phyloP scores from a whole-genome alignment of 2,113 vertebrate species.

The Apodemus speciosus region DNA sequence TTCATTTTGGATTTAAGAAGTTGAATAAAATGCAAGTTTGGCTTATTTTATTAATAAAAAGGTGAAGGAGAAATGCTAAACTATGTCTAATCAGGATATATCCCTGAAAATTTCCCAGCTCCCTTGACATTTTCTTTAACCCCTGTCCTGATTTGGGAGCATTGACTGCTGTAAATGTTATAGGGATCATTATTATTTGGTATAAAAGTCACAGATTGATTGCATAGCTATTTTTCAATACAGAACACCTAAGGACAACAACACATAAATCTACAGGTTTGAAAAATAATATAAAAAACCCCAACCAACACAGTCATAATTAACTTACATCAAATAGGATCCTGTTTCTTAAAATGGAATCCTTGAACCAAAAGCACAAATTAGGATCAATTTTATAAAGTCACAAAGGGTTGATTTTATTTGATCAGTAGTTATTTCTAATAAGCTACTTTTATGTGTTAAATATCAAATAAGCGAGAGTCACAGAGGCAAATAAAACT shows the following conservation, averaged over 20 bases:
- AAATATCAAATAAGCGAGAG: neutral
- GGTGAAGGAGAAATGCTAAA: neutral
- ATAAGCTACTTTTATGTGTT: neutral
- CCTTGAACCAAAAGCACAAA: neutral
- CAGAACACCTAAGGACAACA: neutral
- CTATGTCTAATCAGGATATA: neutral
- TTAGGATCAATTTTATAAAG: neutral
- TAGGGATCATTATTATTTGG: neutral
- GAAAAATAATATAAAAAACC: neutral
- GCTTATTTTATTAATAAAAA: neutral
- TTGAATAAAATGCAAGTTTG: neutral
- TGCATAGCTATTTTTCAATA: neutral
- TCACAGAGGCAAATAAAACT: neutral
- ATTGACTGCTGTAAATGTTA: neutral
- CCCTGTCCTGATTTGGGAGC: neutral
- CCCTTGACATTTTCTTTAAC: neutral
- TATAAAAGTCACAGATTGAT: neutral
- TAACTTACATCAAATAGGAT: neutral
- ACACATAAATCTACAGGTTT: neutral
- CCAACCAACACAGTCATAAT: neutral
- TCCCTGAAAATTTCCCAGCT: neutral
- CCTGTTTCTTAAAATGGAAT: neutral
- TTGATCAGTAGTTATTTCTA: neutral
- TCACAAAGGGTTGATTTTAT: neutral
- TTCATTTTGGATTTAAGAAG: constrained; percentile 1